Base-by-base conservation (phyloP, 2,113 vertebrate genomes). In the Myrmophylax atrothorax region DNA sequence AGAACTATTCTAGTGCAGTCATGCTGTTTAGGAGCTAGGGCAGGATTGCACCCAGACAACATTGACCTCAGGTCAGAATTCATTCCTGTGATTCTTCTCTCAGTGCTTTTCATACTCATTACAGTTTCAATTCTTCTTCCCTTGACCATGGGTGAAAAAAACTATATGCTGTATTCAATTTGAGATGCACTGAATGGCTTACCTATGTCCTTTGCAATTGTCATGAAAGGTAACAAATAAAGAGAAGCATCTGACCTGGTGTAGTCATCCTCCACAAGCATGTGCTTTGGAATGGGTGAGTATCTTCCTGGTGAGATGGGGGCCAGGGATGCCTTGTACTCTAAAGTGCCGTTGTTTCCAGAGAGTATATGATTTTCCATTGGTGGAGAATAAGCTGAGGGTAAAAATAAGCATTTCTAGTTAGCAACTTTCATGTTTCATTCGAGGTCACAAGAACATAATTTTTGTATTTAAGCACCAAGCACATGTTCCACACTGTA, bases 281-380 rank as follows among this genome's bases (percentile, higher is more conserved):
- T 98, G 98, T 99, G 99, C 98, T 99, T 99, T 95, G 98, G 98
- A 97, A 99, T 98, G 93, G 99, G 99, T 72, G 99, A 99, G 95
- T 99, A 99, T 98, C 98, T 99, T 98, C 98, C 98, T 0, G 99
- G 99, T 95, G 99, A 99, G 96, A 99, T 98, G 50, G 99, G 98
- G 16, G 99, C 98, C 96, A 99, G 97, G 84, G 98, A 98, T 52
- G 98, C 97, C 98, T 99, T 99, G 98, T 99, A 99, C 96, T 99
- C 99, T 98, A 99, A 98, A 97, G 99, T 99, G 97, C 99, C 99
- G 29, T 98, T 99, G 98, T 99, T 99, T 97, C 98, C 98, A 67
- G 98, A 98, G 25, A 98, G 96, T 95, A 99, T 98, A 97, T 99
- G 99, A 96, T 99, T 99, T 98, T 99, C 99, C 99, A 99, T 98